These are phyloP conservation scores for Sceloporus tristichus DNA, from an alignment of 2,113 vertebrate genomes.

Conservation along the genomic window DNA sequence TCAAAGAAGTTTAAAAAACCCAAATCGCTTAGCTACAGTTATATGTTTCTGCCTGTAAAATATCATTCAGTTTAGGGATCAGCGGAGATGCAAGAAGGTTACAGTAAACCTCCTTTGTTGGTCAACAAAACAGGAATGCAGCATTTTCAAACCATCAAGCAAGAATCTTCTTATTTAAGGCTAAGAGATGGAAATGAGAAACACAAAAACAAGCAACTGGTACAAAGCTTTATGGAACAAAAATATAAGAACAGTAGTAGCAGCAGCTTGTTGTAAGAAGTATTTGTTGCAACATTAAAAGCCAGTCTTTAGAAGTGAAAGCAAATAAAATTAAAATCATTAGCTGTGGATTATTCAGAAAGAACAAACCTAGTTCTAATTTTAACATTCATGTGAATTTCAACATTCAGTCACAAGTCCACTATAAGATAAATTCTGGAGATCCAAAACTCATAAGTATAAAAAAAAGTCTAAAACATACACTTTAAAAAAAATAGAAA, in stretches of 20 bases:
- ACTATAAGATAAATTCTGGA: slow-evolving; percentile 68
- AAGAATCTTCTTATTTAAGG: slow-evolving; percentile 75
- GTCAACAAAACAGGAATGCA: slow-evolving; percentile 61
- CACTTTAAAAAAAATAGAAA: slow-evolving; percentile 78
- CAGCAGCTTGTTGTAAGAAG: slow-evolving; percentile 25
- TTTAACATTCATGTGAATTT: slow-evolving; percentile 65
- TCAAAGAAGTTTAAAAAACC: background rate
- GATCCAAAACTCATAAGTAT: slow-evolving; percentile 74
- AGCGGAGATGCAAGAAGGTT: slow-evolving; percentile 21
- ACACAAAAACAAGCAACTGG: slow-evolving; percentile 58
- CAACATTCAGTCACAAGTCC: slow-evolving; percentile 68
- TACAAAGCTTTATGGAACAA: slow-evolving; percentile 48
- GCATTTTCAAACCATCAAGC: slow-evolving; percentile 55
- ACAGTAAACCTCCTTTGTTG: slow-evolving; percentile 40
- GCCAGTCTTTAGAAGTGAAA: slow-evolving; percentile 25
- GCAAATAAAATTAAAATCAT: slow-evolving; percentile 24
- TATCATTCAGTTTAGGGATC: background rate
- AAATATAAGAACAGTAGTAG: slow-evolving; percentile 26
- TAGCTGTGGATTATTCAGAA: slow-evolving; percentile 29
- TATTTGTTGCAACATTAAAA: fast-evolving
- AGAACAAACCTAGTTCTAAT: slow-evolving; percentile 48
- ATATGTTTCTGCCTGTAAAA: slow-evolving; percentile 15
- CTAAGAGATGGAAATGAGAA: slow-evolving; percentile 70
- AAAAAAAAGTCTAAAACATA: slow-evolving; percentile 79
- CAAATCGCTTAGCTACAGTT: background rate